Evolutionary conservation across 2,888 invertebrate genomes (phyloP).

Genomic region (Pandemis cinnamomeana): DNA sequence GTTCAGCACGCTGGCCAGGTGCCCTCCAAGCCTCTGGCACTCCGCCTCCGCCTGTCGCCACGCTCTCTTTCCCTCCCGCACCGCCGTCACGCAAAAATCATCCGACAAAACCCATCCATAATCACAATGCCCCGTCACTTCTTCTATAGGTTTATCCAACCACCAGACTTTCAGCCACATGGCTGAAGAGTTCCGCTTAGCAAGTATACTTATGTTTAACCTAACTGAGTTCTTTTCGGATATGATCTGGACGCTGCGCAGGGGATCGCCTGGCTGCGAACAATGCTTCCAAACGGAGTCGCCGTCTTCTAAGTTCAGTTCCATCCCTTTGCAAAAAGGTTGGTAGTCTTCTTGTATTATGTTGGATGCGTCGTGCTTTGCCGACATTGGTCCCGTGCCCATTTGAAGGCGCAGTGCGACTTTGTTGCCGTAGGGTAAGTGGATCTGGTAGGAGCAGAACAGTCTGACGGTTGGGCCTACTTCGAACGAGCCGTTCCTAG

Average conservation of each 20-base stretch:
- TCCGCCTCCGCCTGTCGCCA: constrained; percentile 89
- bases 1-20: constrained; percentile 87
- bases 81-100: constrained; percentile 87
- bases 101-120: constrained; percentile 89
- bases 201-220: constrained; percentile 74
- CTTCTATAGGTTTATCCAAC: constrained; percentile 86
- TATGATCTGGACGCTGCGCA: constrained; percentile 84
- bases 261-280: constrained; percentile 83
- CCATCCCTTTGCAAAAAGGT: constrained; percentile 82
- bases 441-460: constrained; percentile 88
- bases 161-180: constrained; percentile 86
- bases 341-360: constrained; percentile 71
- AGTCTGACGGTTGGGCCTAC: constrained; percentile 85
- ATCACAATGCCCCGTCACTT: constrained; percentile 87
- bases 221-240: constrained; percentile 84
- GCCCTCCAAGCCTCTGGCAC: constrained; percentile 86
- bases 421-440: constrained; percentile 88
- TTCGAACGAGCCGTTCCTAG: constrained; percentile 87
- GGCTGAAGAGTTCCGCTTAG: constrained; percentile 70
- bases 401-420: constrained; percentile 86
- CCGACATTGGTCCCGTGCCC: constrained; percentile 75
- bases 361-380: constrained; percentile 66
- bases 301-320: constrained; percentile 84
- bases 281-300: constrained; percentile 85
- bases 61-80: constrained; percentile 82